These are phyloP conservation scores for Bombus cullumanus DNA, from an alignment of 1,140 invertebrate genomes.

Conservation along the genomic window DNA sequence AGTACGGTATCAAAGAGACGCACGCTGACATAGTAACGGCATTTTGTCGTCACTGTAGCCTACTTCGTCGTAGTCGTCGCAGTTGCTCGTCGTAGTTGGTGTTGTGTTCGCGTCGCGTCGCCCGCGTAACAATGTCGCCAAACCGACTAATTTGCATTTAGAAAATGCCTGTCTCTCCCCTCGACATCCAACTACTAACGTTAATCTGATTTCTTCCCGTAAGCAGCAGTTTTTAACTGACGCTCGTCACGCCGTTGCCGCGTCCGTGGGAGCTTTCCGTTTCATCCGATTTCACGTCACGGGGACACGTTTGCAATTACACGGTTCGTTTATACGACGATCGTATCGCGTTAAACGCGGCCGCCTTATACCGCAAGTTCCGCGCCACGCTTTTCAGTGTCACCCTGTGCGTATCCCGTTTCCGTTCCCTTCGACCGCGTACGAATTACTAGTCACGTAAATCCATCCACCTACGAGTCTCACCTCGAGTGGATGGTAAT, in stretches of 20 bases:
- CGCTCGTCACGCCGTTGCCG: conserved; percentile 50
- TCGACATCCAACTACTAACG: conserved; percentile 27
- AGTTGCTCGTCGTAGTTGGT: background rate
- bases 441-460: conserved; percentile 17
- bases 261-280: conserved; percentile 18
- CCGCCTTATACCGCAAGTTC: conserved; percentile 31
- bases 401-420: background rate
- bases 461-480: background rate
- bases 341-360: conserved; percentile 28
- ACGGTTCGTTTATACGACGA: conserved; percentile 47
- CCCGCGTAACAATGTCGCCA: conserved; percentile 27
- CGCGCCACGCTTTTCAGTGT: conserved; percentile 2
- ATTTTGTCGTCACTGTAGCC: conserved; percentile 45
- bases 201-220: conserved; percentile 61
- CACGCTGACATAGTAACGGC: conserved; percentile 24
- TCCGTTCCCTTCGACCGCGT: background rate
- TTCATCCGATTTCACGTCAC: conserved; percentile 53
- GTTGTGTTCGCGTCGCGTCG: background rate
- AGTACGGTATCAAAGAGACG: conserved; percentile 38
- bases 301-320: conserved; percentile 60
- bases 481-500: conserved; percentile 2
- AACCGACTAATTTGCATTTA: conserved; percentile 70
- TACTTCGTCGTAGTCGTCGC: too few species aligned
- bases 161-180: conserved; percentile 49
- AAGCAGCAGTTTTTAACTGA: conserved; percentile 64